These are phyloP conservation scores for Pseudococcus longispinus DNA, from an alignment of 2,888 invertebrate species.

Conservation along the genomic window DNA sequence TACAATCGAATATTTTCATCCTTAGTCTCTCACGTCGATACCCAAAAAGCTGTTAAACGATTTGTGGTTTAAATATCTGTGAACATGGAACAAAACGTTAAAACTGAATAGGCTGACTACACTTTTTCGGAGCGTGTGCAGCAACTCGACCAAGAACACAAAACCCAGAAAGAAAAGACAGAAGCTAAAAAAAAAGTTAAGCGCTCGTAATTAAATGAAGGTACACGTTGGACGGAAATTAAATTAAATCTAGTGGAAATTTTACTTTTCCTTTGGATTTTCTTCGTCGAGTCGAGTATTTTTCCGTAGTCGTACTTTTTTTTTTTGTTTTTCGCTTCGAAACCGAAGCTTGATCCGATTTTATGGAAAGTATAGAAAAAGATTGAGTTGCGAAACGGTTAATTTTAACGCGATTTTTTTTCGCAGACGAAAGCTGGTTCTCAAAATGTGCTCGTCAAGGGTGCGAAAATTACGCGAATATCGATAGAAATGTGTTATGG, in stretches of 20 bases:
- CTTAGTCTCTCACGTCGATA: neutral
- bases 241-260: constrained; percentile 33
- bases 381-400: neutral
- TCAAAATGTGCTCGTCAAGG: neutral
- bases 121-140: neutral
- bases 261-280: neutral
- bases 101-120: neutral
- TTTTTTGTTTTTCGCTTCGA: neutral
- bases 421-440: neutral
- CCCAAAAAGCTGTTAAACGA: constrained; percentile 3
- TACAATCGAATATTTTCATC: too few relatives aligned
- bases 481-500: neutral
- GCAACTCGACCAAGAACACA: neutral
- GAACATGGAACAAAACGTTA: constrained; percentile 11
- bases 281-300: neutral
- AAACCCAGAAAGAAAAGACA: neutral
- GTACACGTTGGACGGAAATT: constrained; percentile 8
- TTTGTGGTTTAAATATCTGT: constrained; percentile 42
- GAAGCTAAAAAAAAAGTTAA: neutral
- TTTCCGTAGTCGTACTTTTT: neutral
- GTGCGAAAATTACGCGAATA: neutral
- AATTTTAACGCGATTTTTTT: neutral
- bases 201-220: constrained; percentile 20
- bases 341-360: neutral
- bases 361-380: neutral